Evolutionary conservation across 2,888 invertebrate genomes (phyloP).

Genomic region (Platypus cylindrus): DNA sequence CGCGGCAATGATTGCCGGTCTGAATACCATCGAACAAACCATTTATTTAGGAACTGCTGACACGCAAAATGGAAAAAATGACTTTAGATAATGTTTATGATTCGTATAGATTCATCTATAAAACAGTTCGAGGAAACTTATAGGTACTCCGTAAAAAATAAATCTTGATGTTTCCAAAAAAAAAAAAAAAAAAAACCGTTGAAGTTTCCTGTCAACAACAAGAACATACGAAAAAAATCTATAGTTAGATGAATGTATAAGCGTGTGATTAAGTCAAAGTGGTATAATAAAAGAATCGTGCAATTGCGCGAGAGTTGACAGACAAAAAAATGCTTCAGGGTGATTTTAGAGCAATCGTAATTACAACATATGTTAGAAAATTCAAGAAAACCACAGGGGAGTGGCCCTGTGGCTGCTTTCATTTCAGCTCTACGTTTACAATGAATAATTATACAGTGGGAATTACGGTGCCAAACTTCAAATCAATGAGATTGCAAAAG

Average conservation of each 20-base stretch:
- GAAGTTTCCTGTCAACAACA: constrained; percentile 5
- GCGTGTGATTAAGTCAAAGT: constrained; percentile 15
- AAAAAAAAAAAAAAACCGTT: neutral
- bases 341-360: constrained; percentile 26
- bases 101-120: too few species aligned
- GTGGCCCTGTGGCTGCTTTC: constrained; percentile 26
- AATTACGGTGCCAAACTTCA: constrained; percentile 12
- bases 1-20: too few species aligned
- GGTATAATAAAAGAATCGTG: constrained; percentile 20
- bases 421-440: constrained; percentile 24
- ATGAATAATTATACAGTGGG: constrained; percentile 28
- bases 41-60: too few species aligned
- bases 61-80: too few species aligned
- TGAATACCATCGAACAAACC: too few species aligned
- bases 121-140: too few species aligned
- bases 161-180: constrained; percentile 3
- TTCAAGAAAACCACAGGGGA: constrained; percentile 33
- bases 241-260: too few species aligned
- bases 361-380: constrained; percentile 33
- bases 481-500: constrained; percentile 11
- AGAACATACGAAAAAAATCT: too few species aligned
- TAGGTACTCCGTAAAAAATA: constrained; percentile 1
- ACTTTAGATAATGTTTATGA: too few species aligned
- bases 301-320: constrained; percentile 13
- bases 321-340: constrained; percentile 27